Evolutionary conservation across 2,888 invertebrate species (phyloP), one percentile per base, ranked within the genome.

Genomic region (Pollenia angustigena): DNA sequence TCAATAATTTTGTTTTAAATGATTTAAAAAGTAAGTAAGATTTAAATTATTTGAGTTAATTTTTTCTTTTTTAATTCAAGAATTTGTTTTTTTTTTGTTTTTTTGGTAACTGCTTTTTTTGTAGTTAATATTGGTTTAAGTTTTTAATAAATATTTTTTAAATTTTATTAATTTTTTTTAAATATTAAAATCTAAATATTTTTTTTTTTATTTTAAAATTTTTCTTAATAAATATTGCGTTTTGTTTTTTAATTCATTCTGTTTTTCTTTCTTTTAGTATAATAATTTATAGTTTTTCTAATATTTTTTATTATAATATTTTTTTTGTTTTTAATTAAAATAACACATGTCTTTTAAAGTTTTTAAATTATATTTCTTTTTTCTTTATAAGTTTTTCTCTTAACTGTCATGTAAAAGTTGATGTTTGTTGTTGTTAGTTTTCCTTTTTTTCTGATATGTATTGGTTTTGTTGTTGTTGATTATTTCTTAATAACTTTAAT

Each of bases 361-460:
- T 48, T 81, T 56, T 64, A 58, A 52, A 72, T 54, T 50, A 64
- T 71, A 8, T 56, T 68, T 81, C 52, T 12, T 16, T 68, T 81
- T 71, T 14, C 58, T 23, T 64, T 7, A 18, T 40, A 56, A 56
- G 16, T 50, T 23, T 69, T 58, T 54, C 58, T 46, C 23, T 84
- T 18, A 71, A 71, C 64, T 76, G 76, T 82, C 85, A 88, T 89
- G 84, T 89, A 89, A 88, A 88, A 88, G 86, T 87, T 81, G 62
- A 79, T 81, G 75, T 69, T 81, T 83, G 78, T 85, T 85, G 52
- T 72, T 72, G 44, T 76, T 82, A 68, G 50, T 86, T 85, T 85
- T 87, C 60, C 69, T 69, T 82, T 79, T 72, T 88, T 85, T 87
- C 86, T 89, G 89, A 89, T 89, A 89, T 89, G 89, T 88, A 89